phyloP scores from a whole-genome alignment of 2,888 invertebrate genomes.

The Plagodis pulveraria region DNA sequence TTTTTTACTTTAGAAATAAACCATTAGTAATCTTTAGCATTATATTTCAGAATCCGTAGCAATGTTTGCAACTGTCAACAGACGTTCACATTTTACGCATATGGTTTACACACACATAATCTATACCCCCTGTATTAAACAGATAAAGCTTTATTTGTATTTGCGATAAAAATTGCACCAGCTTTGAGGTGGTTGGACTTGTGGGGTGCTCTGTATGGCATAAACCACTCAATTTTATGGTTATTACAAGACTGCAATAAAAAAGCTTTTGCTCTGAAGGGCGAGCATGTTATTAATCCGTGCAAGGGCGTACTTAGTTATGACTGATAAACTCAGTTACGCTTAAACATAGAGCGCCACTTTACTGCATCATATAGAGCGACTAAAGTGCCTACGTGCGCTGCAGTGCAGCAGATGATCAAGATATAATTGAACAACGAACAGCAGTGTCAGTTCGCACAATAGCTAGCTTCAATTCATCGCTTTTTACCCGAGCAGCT shows the following conservation, averaged over 20 bases:
- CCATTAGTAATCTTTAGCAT: too few species aligned
- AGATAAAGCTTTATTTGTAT: conserved; percentile 46
- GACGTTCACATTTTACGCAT: conserved; percentile 44
- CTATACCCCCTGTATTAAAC: conserved; percentile 46
- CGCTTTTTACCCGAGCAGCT: conserved; percentile 68
- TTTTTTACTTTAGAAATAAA: too few species aligned
- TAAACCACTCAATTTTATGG: conserved; percentile 33
- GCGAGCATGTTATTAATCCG: conserved; percentile 26
- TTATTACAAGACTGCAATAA: conserved; percentile 30
- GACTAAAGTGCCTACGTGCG: conserved; percentile 34
- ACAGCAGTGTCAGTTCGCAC: conserved; percentile 57
- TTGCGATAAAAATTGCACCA: conserved; percentile 39
- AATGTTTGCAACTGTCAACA: background rate
- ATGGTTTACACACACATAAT: conserved; percentile 59
- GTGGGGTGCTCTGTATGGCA: conserved; percentile 29
- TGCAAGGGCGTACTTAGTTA: conserved; percentile 18
- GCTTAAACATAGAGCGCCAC: conserved; percentile 18
- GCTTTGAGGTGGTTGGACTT: conserved; percentile 7
- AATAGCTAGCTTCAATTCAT: conserved; percentile 53
- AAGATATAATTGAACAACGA: conserved; percentile 56
- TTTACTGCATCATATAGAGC: conserved; percentile 8
- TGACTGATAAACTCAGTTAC: conserved; percentile 26
- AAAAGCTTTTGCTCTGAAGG: conserved; percentile 28
- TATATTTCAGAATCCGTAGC: too few species aligned
- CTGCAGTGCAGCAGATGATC: conserved; percentile 58